Base-by-base conservation (phyloP, 2,888 invertebrate species). In the Papilio protenor region DNA sequence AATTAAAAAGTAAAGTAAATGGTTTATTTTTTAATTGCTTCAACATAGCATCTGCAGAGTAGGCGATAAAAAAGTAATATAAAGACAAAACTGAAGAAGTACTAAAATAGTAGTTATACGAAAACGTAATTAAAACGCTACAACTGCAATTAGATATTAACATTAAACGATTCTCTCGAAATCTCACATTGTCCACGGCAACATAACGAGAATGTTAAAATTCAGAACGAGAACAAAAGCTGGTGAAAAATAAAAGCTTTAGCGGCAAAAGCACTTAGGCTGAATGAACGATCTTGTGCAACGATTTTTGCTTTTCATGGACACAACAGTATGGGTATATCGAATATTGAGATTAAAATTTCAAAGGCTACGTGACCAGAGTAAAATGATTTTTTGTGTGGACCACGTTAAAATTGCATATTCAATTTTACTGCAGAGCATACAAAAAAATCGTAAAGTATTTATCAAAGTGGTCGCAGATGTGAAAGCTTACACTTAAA, bases 291-390 rank as follows among this genome's bases (percentile, higher is more conserved):
- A 45, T 45, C 66, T 69, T 69, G 66, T 69, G 45, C 66, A 69
- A 69, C 66, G 66, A 69, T 69, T 69, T 69, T 69, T 69, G 66
- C 66, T 69, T 69, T 69, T 69, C 66, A 69, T 45, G 66, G 27
- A 69, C 66, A 69, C 45, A 69, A 45, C 66, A 45, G 66, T 66
- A 45, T 66, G 66, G n/a, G 66, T 69, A 66, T 66, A 69, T 69
- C 66, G 66, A 69, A 69, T 69, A 69, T 69, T 69, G 66, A 45
- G 66, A 69, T 69, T 69, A 69, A 69, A 69, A 69, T 69, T 69
- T 69, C 66, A 69, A 69, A 69, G 45, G 45, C 45, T 69, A 69
- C 66, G 66, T 69, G 66, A 69, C 66, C 66, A 69, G 66, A 14
- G 66, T 45, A 33, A 69, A 69, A 69, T 64, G 40, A 40, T 45